Evolutionary conservation across 1,140 invertebrate genomes (phyloP).

Genomic region (Eciton burchellii): DNA sequence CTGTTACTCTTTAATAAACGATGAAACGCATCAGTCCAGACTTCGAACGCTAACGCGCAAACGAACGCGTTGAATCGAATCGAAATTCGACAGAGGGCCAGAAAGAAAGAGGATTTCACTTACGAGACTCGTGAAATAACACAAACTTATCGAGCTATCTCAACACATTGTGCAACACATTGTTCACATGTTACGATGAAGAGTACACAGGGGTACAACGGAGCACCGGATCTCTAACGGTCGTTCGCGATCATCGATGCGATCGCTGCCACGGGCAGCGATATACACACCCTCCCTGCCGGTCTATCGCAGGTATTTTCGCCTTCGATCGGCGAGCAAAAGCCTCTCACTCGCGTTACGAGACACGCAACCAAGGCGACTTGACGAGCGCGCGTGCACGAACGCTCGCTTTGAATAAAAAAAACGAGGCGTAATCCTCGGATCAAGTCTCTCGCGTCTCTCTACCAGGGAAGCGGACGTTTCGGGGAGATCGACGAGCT

Average conservation of each 20-base stretch:
- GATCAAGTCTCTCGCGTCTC: background rate
- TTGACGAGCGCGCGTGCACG: slow-evolving; percentile 7
- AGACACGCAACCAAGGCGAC: background rate
- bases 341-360: background rate
- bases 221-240: too few species aligned
- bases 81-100: too few species aligned
- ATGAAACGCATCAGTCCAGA: background rate
- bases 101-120: too few species aligned
- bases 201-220: too few species aligned
- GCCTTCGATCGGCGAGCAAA: background rate
- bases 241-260: background rate
- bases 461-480: too few species aligned
- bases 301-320: background rate
- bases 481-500: background rate
- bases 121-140: background rate
- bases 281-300: background rate
- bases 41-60: too few species aligned
- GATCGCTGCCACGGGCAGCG: background rate
- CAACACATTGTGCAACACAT: too few species aligned
- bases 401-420: background rate
- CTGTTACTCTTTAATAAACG: background rate
- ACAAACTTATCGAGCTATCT: too few species aligned
- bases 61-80: background rate
- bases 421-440: background rate
- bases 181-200: too few species aligned